Evolutionary conservation across 2,888 invertebrate species (phyloP).

Genomic region (Icerya purchasi): DNA sequence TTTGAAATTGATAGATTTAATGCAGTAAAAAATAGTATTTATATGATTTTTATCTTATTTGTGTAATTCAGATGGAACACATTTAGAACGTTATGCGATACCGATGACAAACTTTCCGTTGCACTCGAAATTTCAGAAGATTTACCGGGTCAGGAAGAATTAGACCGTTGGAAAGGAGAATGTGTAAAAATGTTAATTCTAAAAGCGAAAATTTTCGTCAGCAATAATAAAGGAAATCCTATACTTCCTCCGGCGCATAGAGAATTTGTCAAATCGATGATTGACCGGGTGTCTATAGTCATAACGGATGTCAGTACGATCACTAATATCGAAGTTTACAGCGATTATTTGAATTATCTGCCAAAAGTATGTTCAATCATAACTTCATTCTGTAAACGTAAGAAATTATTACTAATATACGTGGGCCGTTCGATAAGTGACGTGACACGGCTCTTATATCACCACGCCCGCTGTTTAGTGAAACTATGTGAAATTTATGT

Average conservation of each 20-base stretch:
- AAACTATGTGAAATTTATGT: too few species aligned
- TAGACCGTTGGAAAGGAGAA: slow-evolving; percentile 84
- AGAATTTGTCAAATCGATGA: neutral
- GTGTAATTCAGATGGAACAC: slow-evolving; percentile 29
- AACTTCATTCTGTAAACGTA: too few species aligned
- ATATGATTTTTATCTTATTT: too few species aligned
- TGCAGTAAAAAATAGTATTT: too few species aligned
- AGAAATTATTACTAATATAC: too few species aligned
- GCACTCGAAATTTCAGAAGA: slow-evolving; percentile 63
- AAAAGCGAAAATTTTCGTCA: neutral
- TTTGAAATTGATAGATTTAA: too few species aligned
- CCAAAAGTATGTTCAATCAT: too few species aligned
- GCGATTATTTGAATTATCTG: neutral
- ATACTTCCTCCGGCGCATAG: neutral
- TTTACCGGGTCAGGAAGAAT: slow-evolving; percentile 42
- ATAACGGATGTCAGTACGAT: neutral
- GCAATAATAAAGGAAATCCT: neutral
- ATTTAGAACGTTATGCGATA: slow-evolving; percentile 30
- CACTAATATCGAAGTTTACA: neutral
- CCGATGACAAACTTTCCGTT: slow-evolving; percentile 38
- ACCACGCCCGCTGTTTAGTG: too few species aligned
- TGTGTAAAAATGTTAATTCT: slow-evolving; percentile 28
- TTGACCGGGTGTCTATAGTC: neutral
- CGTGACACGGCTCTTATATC: too few species aligned
- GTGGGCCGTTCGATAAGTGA: too few species aligned